Conservation (phyloP, 1,140 invertebrate genomes). For the Brachionus paranguensis region DNA sequence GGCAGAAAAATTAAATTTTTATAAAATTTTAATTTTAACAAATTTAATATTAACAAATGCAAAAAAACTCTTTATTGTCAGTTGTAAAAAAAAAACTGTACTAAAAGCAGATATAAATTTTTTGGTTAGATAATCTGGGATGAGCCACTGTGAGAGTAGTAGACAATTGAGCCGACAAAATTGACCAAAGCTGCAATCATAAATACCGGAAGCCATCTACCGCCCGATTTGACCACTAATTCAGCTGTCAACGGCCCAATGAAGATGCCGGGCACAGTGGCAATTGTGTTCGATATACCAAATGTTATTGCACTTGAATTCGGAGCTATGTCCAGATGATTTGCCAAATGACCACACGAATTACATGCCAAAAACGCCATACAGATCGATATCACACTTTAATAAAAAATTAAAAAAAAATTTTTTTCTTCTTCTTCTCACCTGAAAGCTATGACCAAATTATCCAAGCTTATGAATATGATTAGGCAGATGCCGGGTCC, state of each 20-base stretch:
- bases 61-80: background rate
- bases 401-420: background rate
- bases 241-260: conserved; percentile 73
- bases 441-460: conserved; percentile 66
- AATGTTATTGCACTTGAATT: conserved; percentile 74
- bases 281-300: conserved; percentile 72
- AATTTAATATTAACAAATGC: background rate
- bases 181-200: conserved; percentile 68
- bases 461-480: conserved; percentile 68
- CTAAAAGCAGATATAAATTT: background rate
- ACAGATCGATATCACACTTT: conserved; percentile 67
- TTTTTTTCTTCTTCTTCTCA: conserved; percentile 51
- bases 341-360: conserved; percentile 71
- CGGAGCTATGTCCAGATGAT: conserved; percentile 72
- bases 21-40: background rate
- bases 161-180: conserved; percentile 70
- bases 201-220: conserved; percentile 72
- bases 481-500: conserved; percentile 69
- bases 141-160: conserved; percentile 47
- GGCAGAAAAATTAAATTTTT: background rate
- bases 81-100: background rate
- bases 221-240: conserved; percentile 66
- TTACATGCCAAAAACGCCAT: conserved; percentile 73
- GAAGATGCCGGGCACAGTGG: conserved; percentile 70
- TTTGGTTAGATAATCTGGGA: conserved; percentile 15